Evolutionary conservation across 2,113 vertebrate genomes (phyloP), one percentile per base, ranked within the genome.

Genomic region (Crotalus helleri): DNA sequence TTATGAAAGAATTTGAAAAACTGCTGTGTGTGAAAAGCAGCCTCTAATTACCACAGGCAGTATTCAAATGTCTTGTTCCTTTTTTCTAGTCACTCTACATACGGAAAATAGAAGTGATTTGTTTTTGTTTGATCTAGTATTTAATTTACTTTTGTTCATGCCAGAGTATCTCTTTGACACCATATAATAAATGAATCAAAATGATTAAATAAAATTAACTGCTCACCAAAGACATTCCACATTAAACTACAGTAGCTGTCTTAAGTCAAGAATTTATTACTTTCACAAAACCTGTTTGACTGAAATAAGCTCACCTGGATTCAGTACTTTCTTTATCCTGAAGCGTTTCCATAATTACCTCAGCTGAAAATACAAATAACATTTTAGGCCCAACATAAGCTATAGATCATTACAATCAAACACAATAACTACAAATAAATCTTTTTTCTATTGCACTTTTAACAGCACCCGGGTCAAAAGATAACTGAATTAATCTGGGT

Each of bases 261-360:
- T 44, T 81, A 17, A 81, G 21, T 81, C 74, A 81, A 81, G 3
- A 21, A 81, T 21, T 44, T 81, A 21, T 81, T 39, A 39, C 15
- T 81, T 81, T 81, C 17, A 39, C 74, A 81, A 88, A 93, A 4
- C 3, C 9, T 64, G 51, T 46, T 61, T 58, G 24, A 33, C 13
- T 89, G 64, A 94, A 4, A 90, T 1, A 64, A 90, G 88, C 97
- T 98, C 90, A 98, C 98, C 96, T 91, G 61, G 97, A 85, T 95
- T 94, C 94, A 85, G 96, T 58, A 0, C 97, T 97, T 94, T 97
- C 96, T 55, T 98, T 97, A 53, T 95, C 95, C 89, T 96, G 94
- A 61, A 97, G 91, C 23, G 95, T 89, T 51, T 97, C 97, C 90
- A 92, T 3, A 74, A 96, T 97, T 91, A 95, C 97, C 24, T 96